Base-by-base conservation (phyloP, 2,797 vertebrate species). In the Xenopus petersii region DNA sequence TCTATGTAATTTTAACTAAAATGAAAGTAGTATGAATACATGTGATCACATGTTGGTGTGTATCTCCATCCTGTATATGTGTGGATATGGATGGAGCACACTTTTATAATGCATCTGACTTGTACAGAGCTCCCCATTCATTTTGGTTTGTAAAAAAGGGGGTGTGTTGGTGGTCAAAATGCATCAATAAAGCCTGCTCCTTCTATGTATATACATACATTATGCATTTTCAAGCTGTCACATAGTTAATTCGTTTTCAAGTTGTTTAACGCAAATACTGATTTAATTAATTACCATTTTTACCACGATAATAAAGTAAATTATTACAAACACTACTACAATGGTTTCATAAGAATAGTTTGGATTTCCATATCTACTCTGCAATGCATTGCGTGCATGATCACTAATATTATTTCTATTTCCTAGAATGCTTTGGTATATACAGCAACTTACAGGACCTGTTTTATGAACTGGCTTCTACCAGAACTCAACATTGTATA, bases 1-100 rank as follows among this genome's bases (percentile, higher is more conserved):
- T 89, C 86, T 82, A 83, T 85, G 67, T 66, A 87, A 82, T 75
- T 77, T 78, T 73, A 81, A 82, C 72, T 83, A 86, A 86, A 76
- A 84, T 73, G 74, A 81, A 49, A 80, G 51, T 79, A 79, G 61
- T 79, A 79, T 70, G 71, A 79, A 79, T 79, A 79, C 71, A 64
- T 79, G 76, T 79, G 64, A 74, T 69, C 76, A 79, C 71, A 70
- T 73, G 51, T 70, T 66, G 66, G 51, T 63, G 46, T 79, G 76
- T 68, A 65, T 69, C 58, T 78, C 15, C n/a, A 56, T 5, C 54
- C 2, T 63, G 33, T 63, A 10, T 59, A 21, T 60, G 17, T 24
- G 58, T 26, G 21, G 2, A 26, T 26, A 11, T 26, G 24, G 10
- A 24, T 12, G 7, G 10, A 24, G 10, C 21, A 60, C 10, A 60